These are phyloP conservation scores for Battus philenor DNA, from an alignment of 1,140 invertebrate species.

Conservation along the genomic window DNA sequence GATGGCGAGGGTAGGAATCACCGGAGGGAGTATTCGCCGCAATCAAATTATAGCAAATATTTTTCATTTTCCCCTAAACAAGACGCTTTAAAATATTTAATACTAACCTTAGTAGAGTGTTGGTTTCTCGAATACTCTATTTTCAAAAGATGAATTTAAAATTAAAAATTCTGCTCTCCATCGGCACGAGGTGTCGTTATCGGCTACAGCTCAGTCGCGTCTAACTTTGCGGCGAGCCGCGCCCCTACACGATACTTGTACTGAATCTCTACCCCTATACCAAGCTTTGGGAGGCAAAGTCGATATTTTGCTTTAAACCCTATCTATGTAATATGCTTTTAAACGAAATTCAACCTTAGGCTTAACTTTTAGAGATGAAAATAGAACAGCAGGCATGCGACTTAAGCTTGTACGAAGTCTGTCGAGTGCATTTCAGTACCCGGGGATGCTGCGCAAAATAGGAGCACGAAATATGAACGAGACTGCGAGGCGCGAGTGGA, in stretches of 20 bases:
- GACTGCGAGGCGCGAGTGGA: constrained; percentile 73
- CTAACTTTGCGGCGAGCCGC: constrained; percentile 75
- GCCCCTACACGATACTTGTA: constrained; percentile 74
- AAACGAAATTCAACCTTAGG: constrained; percentile 25
- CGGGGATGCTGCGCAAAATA: constrained; percentile 77
- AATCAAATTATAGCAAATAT: constrained; percentile 51
- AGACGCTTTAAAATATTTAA: constrained; percentile 18
- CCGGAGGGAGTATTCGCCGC: constrained; percentile 49
- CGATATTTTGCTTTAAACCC: constrained; percentile 25
- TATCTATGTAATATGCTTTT: constrained; percentile 17
- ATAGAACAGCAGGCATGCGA: constrained; percentile 1
- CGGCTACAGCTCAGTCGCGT: constrained; percentile 66
- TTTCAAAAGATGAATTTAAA: constrained; percentile 30
- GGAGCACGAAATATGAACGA: constrained; percentile 75
- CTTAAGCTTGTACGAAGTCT: constrained; percentile 55
- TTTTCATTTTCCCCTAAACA: constrained; percentile 10
- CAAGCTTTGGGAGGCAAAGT: constrained; percentile 63
- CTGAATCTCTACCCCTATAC: constrained; percentile 76
- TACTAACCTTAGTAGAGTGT: constrained; percentile 32
- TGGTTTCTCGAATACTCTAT: constrained; percentile 4
- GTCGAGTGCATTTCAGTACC: constrained; percentile 59
- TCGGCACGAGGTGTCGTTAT: constrained; percentile 59
- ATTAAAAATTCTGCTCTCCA: constrained; percentile 36
- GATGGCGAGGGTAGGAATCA: constrained; percentile 40
- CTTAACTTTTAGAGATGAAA: constrained; percentile 21